A percentile compares a stretch with the other conserved stretches of the same genome.
Conservation (phyloP, 2,888 invertebrate species). For the Nymphalis urticae region DNA sequence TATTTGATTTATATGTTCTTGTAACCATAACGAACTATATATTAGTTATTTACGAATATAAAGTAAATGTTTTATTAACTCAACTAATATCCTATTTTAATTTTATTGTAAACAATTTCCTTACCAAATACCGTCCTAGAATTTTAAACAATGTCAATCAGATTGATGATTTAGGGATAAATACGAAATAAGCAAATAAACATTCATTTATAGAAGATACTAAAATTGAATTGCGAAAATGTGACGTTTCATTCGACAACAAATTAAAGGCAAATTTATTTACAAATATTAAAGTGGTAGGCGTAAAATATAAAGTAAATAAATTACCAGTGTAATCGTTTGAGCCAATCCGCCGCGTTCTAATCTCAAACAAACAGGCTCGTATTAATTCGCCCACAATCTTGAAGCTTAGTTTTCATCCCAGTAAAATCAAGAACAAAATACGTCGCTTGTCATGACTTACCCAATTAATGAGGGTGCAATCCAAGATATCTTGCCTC, state of each 20-base stretch:
- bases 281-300: not conserved
- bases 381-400: constrained; percentile 28
- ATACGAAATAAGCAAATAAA: too few relatives aligned
- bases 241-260: not conserved
- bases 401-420: constrained; percentile 21
- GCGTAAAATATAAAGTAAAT: constrained; percentile 14
- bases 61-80: too few relatives aligned
- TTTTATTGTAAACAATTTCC: too few relatives aligned
- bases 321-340: constrained; percentile 21
- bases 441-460: constrained; percentile 58
- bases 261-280: not conserved
- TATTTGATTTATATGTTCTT: too few relatives aligned
- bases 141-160: too few relatives aligned
- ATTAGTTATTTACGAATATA: too few relatives aligned
- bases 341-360: constrained; percentile 21
- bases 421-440: constrained; percentile 50
- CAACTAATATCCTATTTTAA: too few relatives aligned
- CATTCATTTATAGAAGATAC: too few relatives aligned
- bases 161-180: too few relatives aligned
- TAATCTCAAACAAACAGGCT: constrained; percentile 30
- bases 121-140: too few relatives aligned
- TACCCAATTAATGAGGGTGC: constrained; percentile 69
- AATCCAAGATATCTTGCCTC: constrained; percentile 56
- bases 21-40: too few relatives aligned
- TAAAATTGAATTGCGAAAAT: too few relatives aligned